phyloP scores from a whole-genome alignment of 2,888 invertebrate genomes.

The Chloroclysta siterata region DNA sequence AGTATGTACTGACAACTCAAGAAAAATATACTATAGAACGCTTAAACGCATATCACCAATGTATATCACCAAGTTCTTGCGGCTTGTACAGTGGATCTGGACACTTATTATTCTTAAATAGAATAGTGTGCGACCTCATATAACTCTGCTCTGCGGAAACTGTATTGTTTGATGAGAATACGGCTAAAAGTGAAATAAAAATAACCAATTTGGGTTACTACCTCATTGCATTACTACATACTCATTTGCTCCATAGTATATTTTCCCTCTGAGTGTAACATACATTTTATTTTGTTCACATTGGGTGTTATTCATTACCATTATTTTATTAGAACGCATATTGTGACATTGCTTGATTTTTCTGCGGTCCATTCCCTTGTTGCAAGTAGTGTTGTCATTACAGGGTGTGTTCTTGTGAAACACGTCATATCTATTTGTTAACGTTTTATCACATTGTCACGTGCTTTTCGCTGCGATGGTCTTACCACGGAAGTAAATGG shows the following conservation, averaged over 20 bases:
- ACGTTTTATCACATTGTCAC: conserved; percentile 43
- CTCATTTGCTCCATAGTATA: conserved; percentile 21
- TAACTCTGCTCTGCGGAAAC: not conserved
- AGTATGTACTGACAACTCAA: conserved; percentile 62
- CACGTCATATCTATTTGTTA: conserved; percentile 40
- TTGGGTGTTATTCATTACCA: conserved; percentile 41
- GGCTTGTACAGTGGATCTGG: not conserved
- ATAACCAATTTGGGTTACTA: not conserved
- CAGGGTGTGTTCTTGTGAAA: conserved; percentile 37
- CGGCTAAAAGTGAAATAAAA: no score
- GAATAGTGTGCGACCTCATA: no score
- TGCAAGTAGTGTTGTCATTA: conserved; percentile 26
- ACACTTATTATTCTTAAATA: no score
- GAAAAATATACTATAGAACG: conserved; percentile 25
- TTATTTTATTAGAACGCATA: conserved; percentile 35
- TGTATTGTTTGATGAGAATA: not conserved
- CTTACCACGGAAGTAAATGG: conserved; percentile 46
- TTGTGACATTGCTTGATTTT: conserved; percentile 36
- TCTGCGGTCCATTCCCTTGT: conserved; percentile 30
- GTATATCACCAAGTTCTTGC: not conserved
- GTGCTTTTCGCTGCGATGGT: conserved; percentile 49
- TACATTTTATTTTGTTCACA: conserved; percentile 39
- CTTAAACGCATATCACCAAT: not conserved
- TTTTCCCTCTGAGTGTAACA: conserved; percentile 31
- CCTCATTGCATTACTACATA: not conserved